These are phyloP conservation scores for Lutjanus erythropterus DNA, from an alignment of 2,113 vertebrate genomes.

Conservation along the genomic window DNA sequence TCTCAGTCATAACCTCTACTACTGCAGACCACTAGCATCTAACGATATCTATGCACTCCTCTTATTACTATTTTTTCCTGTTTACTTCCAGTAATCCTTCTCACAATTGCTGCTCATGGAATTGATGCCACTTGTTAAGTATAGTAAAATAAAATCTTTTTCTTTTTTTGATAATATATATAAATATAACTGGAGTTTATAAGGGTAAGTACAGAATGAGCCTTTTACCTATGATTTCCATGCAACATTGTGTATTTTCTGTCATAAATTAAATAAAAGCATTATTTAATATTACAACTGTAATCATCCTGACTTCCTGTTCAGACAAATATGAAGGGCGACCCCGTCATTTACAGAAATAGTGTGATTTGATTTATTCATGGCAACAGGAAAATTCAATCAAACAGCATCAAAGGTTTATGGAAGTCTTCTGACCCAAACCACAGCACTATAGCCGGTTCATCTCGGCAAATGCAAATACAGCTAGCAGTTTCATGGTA, in stretches of 20 bases:
- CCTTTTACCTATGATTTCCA: not conserved
- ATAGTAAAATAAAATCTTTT: too few species aligned
- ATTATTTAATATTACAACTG: slow-evolving; percentile 17
- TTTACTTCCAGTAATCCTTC: too few species aligned
- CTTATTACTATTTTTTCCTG: too few species aligned
- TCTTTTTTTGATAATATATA: not conserved
- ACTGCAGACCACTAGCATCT: too few species aligned
- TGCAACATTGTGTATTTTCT: not conserved
- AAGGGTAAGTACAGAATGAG: not conserved
- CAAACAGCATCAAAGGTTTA: slow-evolving; percentile 62
- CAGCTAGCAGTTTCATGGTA: not conserved
- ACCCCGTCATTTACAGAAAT: slow-evolving; percentile 16
- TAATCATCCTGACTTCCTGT: not conserved
- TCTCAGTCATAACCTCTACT: too few species aligned
- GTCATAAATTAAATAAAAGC: not conserved
- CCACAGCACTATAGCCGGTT: not conserved
- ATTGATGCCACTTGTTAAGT: too few species aligned
- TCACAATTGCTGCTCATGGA: too few species aligned
- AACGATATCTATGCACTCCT: too few species aligned
- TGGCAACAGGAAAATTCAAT: slow-evolving; percentile 60
- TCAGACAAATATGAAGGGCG: slow-evolving; percentile 12
- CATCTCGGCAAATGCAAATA: not conserved
- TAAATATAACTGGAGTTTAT: not conserved
- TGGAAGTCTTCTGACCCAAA: slow-evolving; percentile 29
- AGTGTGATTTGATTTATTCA: slow-evolving; percentile 58